Evolutionary conservation across 1,140 invertebrate species (phyloP).

Genomic region (Lordiphosa clarofinis): DNA sequence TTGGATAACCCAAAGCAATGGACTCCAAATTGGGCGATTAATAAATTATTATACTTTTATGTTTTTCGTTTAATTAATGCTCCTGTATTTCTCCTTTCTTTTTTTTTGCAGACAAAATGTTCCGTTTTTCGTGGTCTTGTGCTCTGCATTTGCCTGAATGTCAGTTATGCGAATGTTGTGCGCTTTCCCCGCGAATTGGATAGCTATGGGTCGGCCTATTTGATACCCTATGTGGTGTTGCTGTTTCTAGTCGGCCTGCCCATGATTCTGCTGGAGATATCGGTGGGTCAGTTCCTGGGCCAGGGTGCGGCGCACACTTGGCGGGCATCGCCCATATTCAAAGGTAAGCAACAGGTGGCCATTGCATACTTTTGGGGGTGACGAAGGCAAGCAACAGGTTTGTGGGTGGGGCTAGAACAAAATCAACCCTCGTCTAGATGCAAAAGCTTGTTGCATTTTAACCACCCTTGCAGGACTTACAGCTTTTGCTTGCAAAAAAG

Average conservation of each 20-base stretch:
- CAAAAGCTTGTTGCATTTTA: slow-evolving; percentile 37
- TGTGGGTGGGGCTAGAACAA: slow-evolving; percentile 6
- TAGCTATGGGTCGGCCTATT: slow-evolving; percentile 70
- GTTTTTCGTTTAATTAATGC: not conserved
- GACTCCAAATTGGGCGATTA: too few relatives aligned
- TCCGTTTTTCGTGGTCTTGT: slow-evolving; percentile 79
- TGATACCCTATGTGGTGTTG: slow-evolving; percentile 74
- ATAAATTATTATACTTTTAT: too few relatives aligned
- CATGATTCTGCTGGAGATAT: slow-evolving; percentile 77
- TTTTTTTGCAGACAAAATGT: slow-evolving; percentile 76
- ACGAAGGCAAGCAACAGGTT: not conserved
- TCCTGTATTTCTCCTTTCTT: slow-evolving; percentile 17
- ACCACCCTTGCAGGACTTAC: slow-evolving; percentile 26
- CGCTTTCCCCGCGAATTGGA: slow-evolving; percentile 79
- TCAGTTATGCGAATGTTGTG: slow-evolving; percentile 78
- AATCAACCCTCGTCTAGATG: slow-evolving; percentile 4
- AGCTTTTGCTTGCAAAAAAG: slow-evolving; percentile 30
- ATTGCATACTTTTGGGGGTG: slow-evolving; percentile 34
- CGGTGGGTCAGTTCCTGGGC: slow-evolving; percentile 77
- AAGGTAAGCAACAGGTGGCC: slow-evolving; percentile 55
- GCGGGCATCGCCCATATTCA: slow-evolving; percentile 79
- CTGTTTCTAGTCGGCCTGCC: slow-evolving; percentile 79
- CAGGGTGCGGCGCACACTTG: slow-evolving; percentile 79
- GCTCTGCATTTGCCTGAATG: slow-evolving; percentile 77
- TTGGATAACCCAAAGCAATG: too few relatives aligned